Conservation (phyloP, 2,797 vertebrate genomes). For the Todus mexicanus region DNA sequence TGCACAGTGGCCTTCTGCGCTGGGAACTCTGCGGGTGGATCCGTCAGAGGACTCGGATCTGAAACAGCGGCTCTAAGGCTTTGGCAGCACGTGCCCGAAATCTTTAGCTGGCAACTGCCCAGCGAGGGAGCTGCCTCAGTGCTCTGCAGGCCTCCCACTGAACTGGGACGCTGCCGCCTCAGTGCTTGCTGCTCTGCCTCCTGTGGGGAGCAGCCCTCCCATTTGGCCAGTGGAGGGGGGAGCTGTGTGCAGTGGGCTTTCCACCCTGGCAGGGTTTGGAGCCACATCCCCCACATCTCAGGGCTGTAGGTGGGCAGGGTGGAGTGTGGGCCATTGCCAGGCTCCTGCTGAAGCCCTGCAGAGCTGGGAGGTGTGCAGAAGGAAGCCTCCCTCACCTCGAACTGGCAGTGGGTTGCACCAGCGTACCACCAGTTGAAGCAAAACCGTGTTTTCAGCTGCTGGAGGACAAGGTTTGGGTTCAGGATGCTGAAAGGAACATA, state of each 20-base stretch:
- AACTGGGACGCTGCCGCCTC: fast-evolving
- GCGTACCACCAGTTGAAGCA: background rate
- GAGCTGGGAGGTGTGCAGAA: background rate
- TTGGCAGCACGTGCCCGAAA: fast-evolving
- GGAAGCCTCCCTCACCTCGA: background rate
- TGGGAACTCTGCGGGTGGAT: background rate
- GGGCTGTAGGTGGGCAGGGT: background rate
- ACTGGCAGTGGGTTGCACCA: fast-evolving
- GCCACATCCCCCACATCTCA: fast-evolving
- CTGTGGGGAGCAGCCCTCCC: background rate
- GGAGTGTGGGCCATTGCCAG: background rate
- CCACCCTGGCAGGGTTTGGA: background rate
- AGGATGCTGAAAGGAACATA: background rate
- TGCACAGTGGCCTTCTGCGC: fast-evolving
- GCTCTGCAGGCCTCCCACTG: fast-evolving
- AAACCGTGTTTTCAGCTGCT: background rate
- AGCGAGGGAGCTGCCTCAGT: fast-evolving
- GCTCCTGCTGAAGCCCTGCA: background rate
- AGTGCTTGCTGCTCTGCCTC: background rate
- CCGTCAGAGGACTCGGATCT: fast-evolving
- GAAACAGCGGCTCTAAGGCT: background rate
- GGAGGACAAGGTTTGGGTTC: background rate
- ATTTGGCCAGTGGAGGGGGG: fast-evolving
- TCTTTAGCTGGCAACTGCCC: background rate
- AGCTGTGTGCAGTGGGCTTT: background rate